A percentile compares a stretch with the other conserved stretches of the same genome.
Evolutionary conservation across 2,797 vertebrate species (phyloP).

Genomic region (Pempheris klunzingeri): DNA sequence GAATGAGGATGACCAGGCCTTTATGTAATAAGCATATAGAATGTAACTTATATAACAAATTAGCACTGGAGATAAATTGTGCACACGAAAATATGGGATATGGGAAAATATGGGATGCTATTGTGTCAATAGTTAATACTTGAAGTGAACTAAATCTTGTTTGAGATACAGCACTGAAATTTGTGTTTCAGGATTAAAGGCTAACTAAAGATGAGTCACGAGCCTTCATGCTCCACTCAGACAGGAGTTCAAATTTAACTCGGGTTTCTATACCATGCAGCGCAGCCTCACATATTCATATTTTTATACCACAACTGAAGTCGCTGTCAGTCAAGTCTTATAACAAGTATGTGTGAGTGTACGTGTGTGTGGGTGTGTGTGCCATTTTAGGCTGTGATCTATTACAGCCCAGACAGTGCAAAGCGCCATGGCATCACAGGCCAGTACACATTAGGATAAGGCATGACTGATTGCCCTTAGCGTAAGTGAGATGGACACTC

Average conservation of each 20-base stretch:
- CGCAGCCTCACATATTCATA: slow-evolving; percentile 41
- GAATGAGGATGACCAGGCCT: slow-evolving; percentile 33
- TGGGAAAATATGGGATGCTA: too few relatives aligned
- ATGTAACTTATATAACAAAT: slow-evolving; percentile 34
- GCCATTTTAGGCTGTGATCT: slow-evolving; percentile 63
- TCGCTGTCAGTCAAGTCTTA: slow-evolving; percentile 60
- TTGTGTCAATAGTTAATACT: neutral
- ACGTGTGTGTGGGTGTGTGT: slow-evolving; percentile 31
- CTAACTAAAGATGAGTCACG: slow-evolving; percentile 52
- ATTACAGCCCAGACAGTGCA: slow-evolving; percentile 67
- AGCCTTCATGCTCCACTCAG: slow-evolving; percentile 8
- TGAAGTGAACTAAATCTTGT: neutral
- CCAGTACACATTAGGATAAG: slow-evolving; percentile 54
- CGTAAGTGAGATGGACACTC: slow-evolving; percentile 69
- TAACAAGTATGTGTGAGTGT: slow-evolving; percentile 32
- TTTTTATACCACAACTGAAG: slow-evolving; percentile 62
- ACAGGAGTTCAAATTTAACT: slow-evolving; percentile 58
- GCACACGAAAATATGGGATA: too few relatives aligned
- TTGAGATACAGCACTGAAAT: neutral
- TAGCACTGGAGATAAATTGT: neutral
- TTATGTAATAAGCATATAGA: slow-evolving; percentile 50
- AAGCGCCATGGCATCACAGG: slow-evolving; percentile 60
- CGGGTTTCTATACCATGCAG: slow-evolving; percentile 36
- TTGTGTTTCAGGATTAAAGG: slow-evolving; percentile 39
- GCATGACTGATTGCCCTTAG: slow-evolving; percentile 56